These are phyloP conservation scores for Oegoconia quadripuncta DNA, from an alignment of 2,888 invertebrate genomes.

Conservation along the genomic window DNA sequence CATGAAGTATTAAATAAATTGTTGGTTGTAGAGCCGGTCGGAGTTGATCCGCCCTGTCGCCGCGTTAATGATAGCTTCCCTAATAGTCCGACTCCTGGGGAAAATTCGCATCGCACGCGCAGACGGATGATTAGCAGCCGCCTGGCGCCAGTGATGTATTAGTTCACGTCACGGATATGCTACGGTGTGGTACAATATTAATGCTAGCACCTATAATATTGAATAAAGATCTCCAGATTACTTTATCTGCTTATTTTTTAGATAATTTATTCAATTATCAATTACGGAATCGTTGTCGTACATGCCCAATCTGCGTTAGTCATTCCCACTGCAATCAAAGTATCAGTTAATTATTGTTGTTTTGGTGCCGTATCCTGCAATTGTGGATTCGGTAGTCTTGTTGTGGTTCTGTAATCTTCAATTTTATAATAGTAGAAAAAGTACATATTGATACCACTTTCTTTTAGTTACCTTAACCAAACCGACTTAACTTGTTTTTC, in stretches of 20 bases:
- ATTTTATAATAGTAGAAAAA: too few species aligned
- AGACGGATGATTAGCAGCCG: conserved; percentile 58
- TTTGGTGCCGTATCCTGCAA: not conserved
- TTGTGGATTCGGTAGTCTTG: too few species aligned
- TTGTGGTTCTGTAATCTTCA: too few species aligned
- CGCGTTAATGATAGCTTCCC: conserved; percentile 71
- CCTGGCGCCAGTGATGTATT: conserved; percentile 69
- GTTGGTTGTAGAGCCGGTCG: conserved; percentile 41
- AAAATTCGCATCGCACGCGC: conserved; percentile 68
- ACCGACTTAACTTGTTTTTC: too few species aligned
- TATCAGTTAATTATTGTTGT: not conserved
- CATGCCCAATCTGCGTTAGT: not conserved
- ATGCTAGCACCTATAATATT: conserved; percentile 30
- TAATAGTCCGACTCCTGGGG: conserved; percentile 56
- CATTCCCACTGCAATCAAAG: not conserved
- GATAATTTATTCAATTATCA: not conserved
- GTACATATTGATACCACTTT: too few species aligned
- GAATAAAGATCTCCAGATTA: conserved; percentile 12
- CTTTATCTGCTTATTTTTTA: conserved; percentile 4
- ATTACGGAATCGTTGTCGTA: not conserved
- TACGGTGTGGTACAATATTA: conserved; percentile 42
- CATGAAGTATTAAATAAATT: conserved; percentile 32
- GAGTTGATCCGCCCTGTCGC: conserved; percentile 63
- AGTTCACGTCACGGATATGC: conserved; percentile 62
- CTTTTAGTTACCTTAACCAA: too few species aligned